Evolutionary conservation across 2,113 vertebrate genomes (phyloP).

Genomic region (Corydoras maculifer): DNA sequence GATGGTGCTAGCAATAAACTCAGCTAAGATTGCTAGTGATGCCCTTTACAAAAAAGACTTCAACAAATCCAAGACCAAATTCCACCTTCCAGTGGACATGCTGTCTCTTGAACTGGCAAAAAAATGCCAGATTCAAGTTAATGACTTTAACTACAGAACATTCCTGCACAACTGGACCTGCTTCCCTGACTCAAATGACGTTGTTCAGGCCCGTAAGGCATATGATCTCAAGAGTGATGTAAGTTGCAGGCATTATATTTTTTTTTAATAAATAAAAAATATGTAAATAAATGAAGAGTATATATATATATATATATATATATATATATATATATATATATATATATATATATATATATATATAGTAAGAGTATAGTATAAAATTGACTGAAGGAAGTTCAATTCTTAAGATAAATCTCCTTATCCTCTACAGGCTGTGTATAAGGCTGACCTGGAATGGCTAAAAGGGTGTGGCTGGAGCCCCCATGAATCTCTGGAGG

Average conservation of each 20-base stretch:
- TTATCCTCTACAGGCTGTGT: constrained; percentile 69
- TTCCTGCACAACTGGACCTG: constrained; percentile 81
- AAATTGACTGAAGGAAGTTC: background rate
- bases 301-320: no score
- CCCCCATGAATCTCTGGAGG: constrained; percentile 75
- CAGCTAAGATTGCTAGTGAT: constrained; percentile 82
- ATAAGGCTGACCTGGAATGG: constrained; percentile 91
- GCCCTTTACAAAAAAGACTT: constrained; percentile 84
- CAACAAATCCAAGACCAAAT: constrained; percentile 83
- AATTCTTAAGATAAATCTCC: background rate
- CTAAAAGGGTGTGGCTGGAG: constrained; percentile 90
- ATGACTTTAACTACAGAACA: constrained; percentile 77
- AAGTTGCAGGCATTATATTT: constrained; percentile 33
- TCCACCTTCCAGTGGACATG: constrained; percentile 77
- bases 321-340: no score
- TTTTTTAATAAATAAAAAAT: no score
- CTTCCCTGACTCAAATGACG: constrained; percentile 78
- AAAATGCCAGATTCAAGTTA: constrained; percentile 80
- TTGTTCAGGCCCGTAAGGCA: constrained; percentile 76
- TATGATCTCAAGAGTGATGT: constrained; percentile 83
- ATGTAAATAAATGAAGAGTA: no score
- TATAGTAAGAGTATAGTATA: no score
- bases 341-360: no score
- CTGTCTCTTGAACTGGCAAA: constrained; percentile 76
- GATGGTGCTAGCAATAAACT: constrained; percentile 73